Evolutionary conservation across 1,140 invertebrate genomes (phyloP).

Genomic region (Marisa cornuarietis): DNA sequence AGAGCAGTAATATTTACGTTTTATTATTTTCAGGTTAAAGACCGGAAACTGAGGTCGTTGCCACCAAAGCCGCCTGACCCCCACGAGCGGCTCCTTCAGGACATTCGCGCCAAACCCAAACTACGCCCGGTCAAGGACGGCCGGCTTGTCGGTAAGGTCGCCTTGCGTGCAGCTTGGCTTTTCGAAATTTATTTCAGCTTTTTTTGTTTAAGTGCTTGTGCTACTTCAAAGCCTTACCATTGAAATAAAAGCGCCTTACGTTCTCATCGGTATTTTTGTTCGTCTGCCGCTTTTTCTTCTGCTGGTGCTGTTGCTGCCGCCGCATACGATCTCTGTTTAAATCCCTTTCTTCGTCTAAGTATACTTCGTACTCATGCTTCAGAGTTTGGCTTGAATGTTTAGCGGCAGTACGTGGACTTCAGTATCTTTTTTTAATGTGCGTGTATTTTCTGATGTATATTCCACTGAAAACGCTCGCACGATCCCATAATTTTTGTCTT

Average conservation of each 20-base stretch:
- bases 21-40: slow-evolving; percentile 77
- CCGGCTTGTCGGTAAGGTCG: slow-evolving; percentile 47
- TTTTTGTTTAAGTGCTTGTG: not conserved
- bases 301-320: slow-evolving; percentile 1
- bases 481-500: too few relatives aligned
- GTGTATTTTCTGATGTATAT: too few relatives aligned
- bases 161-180: not conserved
- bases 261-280: slow-evolving; percentile 4
- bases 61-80: slow-evolving; percentile 77
- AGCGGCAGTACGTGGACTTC: too few relatives aligned
- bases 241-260: not conserved
- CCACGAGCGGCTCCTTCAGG: slow-evolving; percentile 86
- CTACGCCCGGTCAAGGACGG: slow-evolving; percentile 52
- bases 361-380: too few relatives aligned
- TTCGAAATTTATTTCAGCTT: not conserved
- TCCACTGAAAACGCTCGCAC: too few relatives aligned
- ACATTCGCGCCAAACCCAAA: slow-evolving; percentile 74
- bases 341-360: slow-evolving; percentile 1
- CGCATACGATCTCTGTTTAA: slow-evolving; percentile 5
- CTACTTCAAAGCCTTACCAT: not conserved
- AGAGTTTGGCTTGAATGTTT: too few relatives aligned
- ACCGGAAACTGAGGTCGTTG: slow-evolving; percentile 80
- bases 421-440: too few relatives aligned
- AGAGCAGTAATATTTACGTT: not conserved
- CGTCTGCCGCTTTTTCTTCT: slow-evolving; percentile 10